These are phyloP conservation scores for Caenorhabditis angaria DNA, from an alignment of 2,888 invertebrate genomes.

Conservation along the genomic window DNA sequence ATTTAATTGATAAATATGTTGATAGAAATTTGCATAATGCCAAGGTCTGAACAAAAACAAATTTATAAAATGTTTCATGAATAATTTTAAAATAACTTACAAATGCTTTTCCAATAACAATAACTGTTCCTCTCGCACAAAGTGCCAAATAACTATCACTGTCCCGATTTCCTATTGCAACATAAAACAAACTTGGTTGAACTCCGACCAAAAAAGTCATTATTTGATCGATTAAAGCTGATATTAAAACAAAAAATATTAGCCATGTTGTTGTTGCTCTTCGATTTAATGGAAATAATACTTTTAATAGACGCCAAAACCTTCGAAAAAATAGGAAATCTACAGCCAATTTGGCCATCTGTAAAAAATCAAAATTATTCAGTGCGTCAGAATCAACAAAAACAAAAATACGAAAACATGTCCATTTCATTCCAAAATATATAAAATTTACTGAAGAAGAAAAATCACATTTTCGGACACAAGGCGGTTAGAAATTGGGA, in stretches of 20 bases:
- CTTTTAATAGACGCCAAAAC: slow-evolving; percentile 71
- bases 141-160: slow-evolving; percentile 71
- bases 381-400: background rate
- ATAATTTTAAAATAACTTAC: slow-evolving; percentile 57
- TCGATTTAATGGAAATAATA: slow-evolving; percentile 73
- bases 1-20: slow-evolving; percentile 75
- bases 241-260: slow-evolving; percentile 70
- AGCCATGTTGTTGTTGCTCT: slow-evolving; percentile 70
- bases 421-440: slow-evolving; percentile 2
- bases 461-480: slow-evolving; percentile 12
- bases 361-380: background rate
- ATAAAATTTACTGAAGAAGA: slow-evolving; percentile 5
- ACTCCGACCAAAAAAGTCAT: slow-evolving; percentile 76
- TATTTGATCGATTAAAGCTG: slow-evolving; percentile 74
- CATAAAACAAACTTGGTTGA: slow-evolving; percentile 76
- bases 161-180: slow-evolving; percentile 74
- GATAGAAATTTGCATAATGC: slow-evolving; percentile 74
- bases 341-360: slow-evolving; percentile 70
- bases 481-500: background rate
- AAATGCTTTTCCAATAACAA: slow-evolving; percentile 70
- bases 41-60: slow-evolving; percentile 74
- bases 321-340: slow-evolving; percentile 73
- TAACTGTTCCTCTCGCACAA: slow-evolving; percentile 71
- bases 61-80: slow-evolving; percentile 46
- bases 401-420: slow-evolving; percentile 6